These are phyloP conservation scores for Zaprionus inermis DNA, from an alignment of 1,140 invertebrate species.

Conservation along the genomic window DNA sequence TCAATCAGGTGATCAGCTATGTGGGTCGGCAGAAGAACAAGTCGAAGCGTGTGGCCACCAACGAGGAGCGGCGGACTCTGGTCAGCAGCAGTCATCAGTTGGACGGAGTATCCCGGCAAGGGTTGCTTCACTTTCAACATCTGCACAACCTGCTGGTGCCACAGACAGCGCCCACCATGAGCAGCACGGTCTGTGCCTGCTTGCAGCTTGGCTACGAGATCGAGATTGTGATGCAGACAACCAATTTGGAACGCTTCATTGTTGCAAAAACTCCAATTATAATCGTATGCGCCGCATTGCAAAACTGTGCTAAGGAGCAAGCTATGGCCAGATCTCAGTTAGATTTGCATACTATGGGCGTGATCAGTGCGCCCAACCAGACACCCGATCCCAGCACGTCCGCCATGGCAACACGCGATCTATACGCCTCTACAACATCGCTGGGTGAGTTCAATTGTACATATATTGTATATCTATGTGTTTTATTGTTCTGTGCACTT, in stretches of 20 bases:
- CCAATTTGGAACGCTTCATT: conserved; percentile 84
- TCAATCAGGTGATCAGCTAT: conserved; percentile 73
- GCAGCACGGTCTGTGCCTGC: conserved; percentile 87
- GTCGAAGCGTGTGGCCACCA: conserved; percentile 60
- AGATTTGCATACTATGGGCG: conserved; percentile 3
- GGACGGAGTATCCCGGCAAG: conserved; percentile 83
- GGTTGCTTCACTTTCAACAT: conserved; percentile 76
- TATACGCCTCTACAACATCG: conserved; percentile 53
- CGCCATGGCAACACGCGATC: conserved; percentile 19
- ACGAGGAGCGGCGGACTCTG: conserved; percentile 83
- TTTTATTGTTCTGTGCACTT: neutral
- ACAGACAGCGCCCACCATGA: conserved; percentile 88
- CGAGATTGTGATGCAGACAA: conserved; percentile 84
- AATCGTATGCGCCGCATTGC: conserved; percentile 85
- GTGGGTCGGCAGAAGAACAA: conserved; percentile 48
- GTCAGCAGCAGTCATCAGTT: conserved; percentile 85
- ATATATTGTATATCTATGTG: neutral
- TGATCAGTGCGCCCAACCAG: conserved; percentile 37
- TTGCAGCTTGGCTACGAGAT: conserved; percentile 89
- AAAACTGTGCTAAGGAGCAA: neutral
- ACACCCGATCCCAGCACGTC: conserved; percentile 35
- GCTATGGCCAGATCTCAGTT: conserved; percentile 1
- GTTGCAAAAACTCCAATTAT: conserved; percentile 83
- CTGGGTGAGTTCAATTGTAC: conserved; percentile 44
- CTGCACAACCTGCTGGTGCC: conserved; percentile 86